Conservation (phyloP, 1,140 invertebrate species). For the Brachionus calyciflorus region DNA sequence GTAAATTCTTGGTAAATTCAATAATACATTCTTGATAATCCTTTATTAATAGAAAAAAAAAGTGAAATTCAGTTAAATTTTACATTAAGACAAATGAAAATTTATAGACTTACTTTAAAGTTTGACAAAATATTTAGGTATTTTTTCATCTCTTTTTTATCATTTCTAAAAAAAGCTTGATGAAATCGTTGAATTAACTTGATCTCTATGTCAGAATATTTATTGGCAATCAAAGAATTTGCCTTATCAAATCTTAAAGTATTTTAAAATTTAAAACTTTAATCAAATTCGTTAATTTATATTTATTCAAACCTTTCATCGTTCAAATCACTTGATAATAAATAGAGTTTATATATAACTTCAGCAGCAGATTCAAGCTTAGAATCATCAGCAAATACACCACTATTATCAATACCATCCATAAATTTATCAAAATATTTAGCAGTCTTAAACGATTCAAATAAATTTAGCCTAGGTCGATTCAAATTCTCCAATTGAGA, state of each 20-base stretch:
- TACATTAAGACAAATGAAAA: background rate
- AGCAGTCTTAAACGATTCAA: conserved; percentile 16
- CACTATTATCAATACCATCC: conserved; percentile 32
- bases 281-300: background rate
- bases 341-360: conserved; percentile 92
- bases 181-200: conserved; percentile 36
- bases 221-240: background rate
- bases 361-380: conserved; percentile 92
- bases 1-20: conserved; percentile 93
- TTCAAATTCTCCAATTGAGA: conserved; percentile 41
- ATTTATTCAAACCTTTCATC: background rate
- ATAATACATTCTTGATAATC: conserved; percentile 92
- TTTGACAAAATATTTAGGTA: conserved; percentile 37
- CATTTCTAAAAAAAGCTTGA: conserved; percentile 25
- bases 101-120: conserved; percentile 33
- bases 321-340: conserved; percentile 33
- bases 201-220: conserved; percentile 25
- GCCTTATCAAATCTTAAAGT: background rate
- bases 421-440: conserved; percentile 47
- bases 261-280: background rate
- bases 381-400: conserved; percentile 44
- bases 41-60: conserved; percentile 54
- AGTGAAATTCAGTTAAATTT: conserved; percentile 41
- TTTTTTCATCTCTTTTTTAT: conserved; percentile 47
- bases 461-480: conserved; percentile 12